Evolutionary conservation across 2,797 vertebrate species (phyloP).

Genomic region (Bovichtus variegatus): DNA sequence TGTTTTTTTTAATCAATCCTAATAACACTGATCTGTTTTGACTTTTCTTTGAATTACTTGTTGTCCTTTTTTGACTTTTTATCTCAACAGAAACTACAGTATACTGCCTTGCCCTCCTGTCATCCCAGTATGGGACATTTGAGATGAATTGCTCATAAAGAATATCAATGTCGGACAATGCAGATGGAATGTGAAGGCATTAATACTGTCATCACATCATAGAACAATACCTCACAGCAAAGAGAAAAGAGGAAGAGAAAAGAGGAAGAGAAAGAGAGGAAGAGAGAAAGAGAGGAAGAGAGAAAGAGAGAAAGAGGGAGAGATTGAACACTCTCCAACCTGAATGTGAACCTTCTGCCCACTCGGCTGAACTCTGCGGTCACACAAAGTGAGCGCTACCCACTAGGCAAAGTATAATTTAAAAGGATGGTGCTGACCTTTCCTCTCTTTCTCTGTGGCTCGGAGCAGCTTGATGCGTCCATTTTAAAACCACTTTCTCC

Average conservation of each 20-base stretch:
- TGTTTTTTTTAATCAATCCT: too few species aligned
- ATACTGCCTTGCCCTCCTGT: neutral
- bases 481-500: constrained; percentile 59
- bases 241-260: constrained; percentile 8
- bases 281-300: constrained; percentile 4
- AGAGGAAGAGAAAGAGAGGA: constrained; percentile 4
- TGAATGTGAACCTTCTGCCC: constrained; percentile 39
- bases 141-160: neutral
- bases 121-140: neutral
- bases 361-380: constrained; percentile 57
- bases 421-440: constrained; percentile 69
- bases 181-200: constrained; percentile 5
- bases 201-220: constrained; percentile 21
- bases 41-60: neutral
- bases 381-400: constrained; percentile 58
- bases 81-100: neutral
- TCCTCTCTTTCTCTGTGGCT: constrained; percentile 54
- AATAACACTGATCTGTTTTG: constrained; percentile 6
- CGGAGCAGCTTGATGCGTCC: constrained; percentile 56
- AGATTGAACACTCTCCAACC: constrained; percentile 32
- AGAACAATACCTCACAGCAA: constrained; percentile 11
- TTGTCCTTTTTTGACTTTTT: constrained; percentile 1
- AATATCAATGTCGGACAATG: neutral
- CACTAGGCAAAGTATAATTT: constrained; percentile 68
- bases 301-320: constrained; percentile 6